Percentiles rank a stretch among this genome's conserved stretches.
These are phyloP conservation scores for Sebastes minor DNA, from an alignment of 2,797 vertebrate genomes.

Conservation along the genomic window DNA sequence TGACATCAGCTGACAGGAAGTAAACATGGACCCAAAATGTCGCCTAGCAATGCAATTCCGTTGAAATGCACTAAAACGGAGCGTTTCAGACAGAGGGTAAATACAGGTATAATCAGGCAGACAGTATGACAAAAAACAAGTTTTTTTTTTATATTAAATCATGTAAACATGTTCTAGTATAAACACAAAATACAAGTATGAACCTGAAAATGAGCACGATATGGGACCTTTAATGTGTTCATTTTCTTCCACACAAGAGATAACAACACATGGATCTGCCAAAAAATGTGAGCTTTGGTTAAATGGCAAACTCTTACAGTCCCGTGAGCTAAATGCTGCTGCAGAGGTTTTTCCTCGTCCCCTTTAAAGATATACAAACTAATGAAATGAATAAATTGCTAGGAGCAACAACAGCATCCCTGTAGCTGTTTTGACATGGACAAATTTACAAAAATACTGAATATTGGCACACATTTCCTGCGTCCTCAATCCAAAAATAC, in stretches of 20 bases:
- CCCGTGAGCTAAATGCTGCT: not conserved
- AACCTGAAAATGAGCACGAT: no score
- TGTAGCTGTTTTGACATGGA: not conserved
- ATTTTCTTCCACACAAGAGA: not conserved
- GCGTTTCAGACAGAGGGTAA: no score
- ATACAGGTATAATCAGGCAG: no score
- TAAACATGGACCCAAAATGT: no score
- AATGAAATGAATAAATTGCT: not conserved
- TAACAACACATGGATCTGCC: no score
- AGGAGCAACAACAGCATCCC: not conserved
- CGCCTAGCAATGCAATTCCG: no score
- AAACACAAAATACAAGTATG: no score
- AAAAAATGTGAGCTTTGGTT: not conserved
- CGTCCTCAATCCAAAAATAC: not conserved
- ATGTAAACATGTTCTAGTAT: no score
- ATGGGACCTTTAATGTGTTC: not conserved
- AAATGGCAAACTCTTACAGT: not conserved
- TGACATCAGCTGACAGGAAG: no score
- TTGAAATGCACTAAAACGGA: no score
- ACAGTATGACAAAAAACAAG: no score
- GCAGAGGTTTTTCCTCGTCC: not conserved
- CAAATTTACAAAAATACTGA: not conserved
- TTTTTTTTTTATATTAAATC: no score
- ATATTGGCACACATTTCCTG: not conserved
- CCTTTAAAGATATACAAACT: not conserved